Conservation (phyloP, 2,888 invertebrate genomes). For the Itoplectis maculator region DNA sequence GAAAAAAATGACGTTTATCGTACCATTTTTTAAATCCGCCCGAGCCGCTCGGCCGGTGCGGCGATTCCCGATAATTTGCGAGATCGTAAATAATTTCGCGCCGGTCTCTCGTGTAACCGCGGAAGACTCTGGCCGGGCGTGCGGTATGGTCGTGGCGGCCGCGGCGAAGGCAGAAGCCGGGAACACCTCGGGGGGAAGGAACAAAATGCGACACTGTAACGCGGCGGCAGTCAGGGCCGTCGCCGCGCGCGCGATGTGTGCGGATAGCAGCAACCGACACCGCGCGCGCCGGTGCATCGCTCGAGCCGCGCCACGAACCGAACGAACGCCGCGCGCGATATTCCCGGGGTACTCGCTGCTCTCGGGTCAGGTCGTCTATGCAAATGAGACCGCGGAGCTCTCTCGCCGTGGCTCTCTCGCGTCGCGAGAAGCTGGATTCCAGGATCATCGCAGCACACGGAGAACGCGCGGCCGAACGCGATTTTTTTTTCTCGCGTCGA, state of each 20-base stretch:
- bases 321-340: conserved; percentile 57
- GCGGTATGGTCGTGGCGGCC: no score
- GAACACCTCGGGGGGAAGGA: conserved; percentile 21
- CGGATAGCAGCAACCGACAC: no score
- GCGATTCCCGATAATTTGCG: conserved; percentile 77
- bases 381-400: conserved; percentile 73
- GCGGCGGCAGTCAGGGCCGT: no score
- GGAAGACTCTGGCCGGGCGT: conserved; percentile 8
- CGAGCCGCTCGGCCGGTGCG: conserved; percentile 63
- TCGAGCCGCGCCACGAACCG: conserved; percentile 20
- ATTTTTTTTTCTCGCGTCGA: conserved; percentile 39
- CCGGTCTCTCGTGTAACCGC: conserved; percentile 30
- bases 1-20: conserved; percentile 44
- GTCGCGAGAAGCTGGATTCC: conserved; percentile 73
- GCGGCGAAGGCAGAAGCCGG: conserved; percentile 43
- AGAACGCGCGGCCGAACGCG: conserved; percentile 17
- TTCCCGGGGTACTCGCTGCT: conserved; percentile 63
- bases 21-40: conserved; percentile 66
- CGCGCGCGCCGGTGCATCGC: conserved; percentile 42
- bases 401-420: conserved; percentile 60
- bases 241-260: background rate
- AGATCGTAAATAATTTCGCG: conserved; percentile 75
- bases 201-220: conserved; percentile 54
- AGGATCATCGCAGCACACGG: conserved; percentile 66
- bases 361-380: conserved; percentile 78